Evolutionary conservation across 2,113 vertebrate genomes (phyloP).

Genomic region (Nothocercus julius): DNA sequence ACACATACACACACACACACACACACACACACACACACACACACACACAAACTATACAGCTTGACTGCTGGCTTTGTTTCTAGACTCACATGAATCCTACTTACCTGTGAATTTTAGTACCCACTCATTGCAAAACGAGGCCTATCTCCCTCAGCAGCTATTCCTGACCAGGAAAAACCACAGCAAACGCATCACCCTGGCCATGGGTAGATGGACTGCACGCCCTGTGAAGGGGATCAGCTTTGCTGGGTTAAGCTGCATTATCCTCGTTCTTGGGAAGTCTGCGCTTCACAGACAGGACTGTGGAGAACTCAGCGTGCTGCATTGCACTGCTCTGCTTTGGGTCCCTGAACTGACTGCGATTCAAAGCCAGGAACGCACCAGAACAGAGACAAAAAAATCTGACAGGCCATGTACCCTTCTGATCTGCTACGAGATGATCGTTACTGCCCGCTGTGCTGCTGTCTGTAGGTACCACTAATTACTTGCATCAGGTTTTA

Average conservation of each 20-base stretch:
- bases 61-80: neutral
- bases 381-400: neutral
- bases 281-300: neutral
- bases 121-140: neutral
- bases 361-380: neutral
- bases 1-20: too few relatives aligned
- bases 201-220: neutral
- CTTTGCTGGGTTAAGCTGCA: neutral
- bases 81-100: neutral
- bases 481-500: neutral
- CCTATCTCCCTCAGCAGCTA: neutral
- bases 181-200: neutral
- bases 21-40: too few relatives aligned
- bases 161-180: neutral
- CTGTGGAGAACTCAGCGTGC: conserved; percentile 23
- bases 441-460: fast-evolving
- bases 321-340: neutral
- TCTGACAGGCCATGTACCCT: neutral
- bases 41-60: neutral
- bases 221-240: neutral
- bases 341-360: neutral
- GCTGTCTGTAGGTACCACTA: neutral
- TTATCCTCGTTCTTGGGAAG: neutral
- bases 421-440: neutral
- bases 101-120: neutral